Evolutionary conservation across 2,888 invertebrate genomes (phyloP).

Genomic region (Acanthosoma haemorrhoidale): DNA sequence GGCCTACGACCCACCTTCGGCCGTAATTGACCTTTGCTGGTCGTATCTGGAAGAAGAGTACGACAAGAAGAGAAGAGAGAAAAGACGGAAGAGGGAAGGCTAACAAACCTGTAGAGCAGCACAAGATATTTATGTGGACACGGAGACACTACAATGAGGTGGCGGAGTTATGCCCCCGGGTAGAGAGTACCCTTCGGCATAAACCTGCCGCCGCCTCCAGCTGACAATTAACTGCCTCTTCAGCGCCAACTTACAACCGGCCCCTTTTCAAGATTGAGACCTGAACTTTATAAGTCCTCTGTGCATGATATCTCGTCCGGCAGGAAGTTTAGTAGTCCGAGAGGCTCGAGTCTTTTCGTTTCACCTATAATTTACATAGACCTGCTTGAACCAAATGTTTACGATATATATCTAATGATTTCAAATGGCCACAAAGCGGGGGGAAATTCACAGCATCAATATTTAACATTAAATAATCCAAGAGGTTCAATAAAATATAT

Average conservation of each 20-base stretch:
- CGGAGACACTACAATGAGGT: neutral
- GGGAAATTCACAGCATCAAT: too few species aligned
- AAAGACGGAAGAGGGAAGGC: neutral
- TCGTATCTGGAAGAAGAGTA: neutral
- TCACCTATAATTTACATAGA: too few species aligned
- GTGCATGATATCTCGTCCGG: too few species aligned
- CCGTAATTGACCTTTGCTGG: neutral
- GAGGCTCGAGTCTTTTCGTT: too few species aligned
- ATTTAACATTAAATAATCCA: too few species aligned
- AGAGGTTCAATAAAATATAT: too few species aligned
- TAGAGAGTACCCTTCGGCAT: neutral
- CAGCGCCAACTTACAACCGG: neutral
- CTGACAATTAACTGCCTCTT: constrained; percentile 1
- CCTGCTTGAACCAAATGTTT: too few species aligned
- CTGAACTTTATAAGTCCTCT: neutral
- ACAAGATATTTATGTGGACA: neutral
- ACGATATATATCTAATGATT: too few species aligned
- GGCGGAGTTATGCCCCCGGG: neutral
- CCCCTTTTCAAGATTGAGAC: neutral
- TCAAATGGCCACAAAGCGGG: too few species aligned
- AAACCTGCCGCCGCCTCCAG: neutral
- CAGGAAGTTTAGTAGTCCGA: too few species aligned
- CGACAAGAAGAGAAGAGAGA: too few species aligned
- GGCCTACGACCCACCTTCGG: too few species aligned
- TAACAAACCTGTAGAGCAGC: neutral